Evolutionary conservation across 2,113 vertebrate species (phyloP).

Genomic region (Chloroceryle aenea): DNA sequence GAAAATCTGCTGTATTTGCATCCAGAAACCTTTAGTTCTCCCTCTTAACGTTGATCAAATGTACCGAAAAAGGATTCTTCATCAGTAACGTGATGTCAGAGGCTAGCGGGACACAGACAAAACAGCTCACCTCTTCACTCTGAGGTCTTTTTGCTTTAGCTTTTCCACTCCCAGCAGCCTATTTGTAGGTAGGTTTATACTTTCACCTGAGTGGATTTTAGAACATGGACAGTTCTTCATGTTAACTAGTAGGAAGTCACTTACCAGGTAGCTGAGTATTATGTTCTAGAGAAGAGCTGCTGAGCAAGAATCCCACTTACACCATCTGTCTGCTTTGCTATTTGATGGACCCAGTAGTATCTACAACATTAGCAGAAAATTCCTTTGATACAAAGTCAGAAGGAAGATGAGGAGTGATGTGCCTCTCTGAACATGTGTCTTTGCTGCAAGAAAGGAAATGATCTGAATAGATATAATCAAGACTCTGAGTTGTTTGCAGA

Average conservation of each 20-base stretch:
- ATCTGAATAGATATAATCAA: background rate
- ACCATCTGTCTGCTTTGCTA: background rate
- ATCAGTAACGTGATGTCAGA: background rate
- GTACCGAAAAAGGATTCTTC: background rate
- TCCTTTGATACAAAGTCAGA: background rate
- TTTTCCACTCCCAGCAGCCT: background rate
- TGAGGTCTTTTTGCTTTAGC: background rate
- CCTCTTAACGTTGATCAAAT: background rate
- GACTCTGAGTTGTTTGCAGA: background rate
- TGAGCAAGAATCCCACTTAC: background rate
- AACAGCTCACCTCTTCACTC: background rate
- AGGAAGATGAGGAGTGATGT: background rate
- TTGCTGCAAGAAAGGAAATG: background rate
- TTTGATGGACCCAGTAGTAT: background rate
- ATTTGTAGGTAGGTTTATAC: background rate
- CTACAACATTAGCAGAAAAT: background rate
- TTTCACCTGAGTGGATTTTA: background rate
- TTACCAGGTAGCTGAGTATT: background rate
- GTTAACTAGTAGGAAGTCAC: background rate
- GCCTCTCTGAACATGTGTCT: background rate
- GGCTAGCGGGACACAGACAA: background rate
- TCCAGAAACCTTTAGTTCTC: background rate
- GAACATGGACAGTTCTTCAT: background rate
- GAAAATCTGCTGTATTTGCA: background rate
- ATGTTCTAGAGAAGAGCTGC: background rate